These are phyloP conservation scores for Oenanthe oenanthe DNA, from an alignment of 2,113 vertebrate genomes.

Conservation along the genomic window DNA sequence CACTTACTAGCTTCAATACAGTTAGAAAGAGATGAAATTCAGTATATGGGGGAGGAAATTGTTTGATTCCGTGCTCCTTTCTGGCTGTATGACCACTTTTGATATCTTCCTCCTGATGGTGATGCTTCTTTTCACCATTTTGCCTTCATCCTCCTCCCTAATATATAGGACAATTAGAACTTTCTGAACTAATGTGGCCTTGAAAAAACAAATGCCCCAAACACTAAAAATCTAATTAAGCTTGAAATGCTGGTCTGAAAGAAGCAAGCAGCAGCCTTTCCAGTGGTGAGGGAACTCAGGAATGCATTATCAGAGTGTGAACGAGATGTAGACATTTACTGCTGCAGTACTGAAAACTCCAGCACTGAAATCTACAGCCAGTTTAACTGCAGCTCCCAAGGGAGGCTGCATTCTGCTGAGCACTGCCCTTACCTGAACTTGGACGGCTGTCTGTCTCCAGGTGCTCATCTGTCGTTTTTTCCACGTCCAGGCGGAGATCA, in stretches of 20 bases:
- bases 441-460: slow-evolving; percentile 91
- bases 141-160: neutral
- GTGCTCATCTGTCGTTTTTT: slow-evolving; percentile 83
- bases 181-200: neutral
- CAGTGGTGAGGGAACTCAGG: neutral
- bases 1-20: neutral
- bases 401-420: neutral
- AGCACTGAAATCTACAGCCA: neutral
- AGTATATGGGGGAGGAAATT: neutral
- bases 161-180: neutral
- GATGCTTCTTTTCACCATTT: neutral
- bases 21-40: neutral
- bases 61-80: neutral
- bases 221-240: neutral
- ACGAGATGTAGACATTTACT: neutral
- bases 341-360: neutral
- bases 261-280: neutral
- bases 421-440: slow-evolving; percentile 86
- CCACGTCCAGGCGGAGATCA: slow-evolving; percentile 87
- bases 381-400: neutral
- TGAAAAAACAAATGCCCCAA: neutral
- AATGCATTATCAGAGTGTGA: neutral
- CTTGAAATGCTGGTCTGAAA: neutral
- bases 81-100: neutral
- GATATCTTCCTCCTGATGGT: neutral